These are phyloP conservation scores for Exephanes ischioxanthus DNA, from an alignment of 2,888 invertebrate genomes.

Conservation along the genomic window DNA sequence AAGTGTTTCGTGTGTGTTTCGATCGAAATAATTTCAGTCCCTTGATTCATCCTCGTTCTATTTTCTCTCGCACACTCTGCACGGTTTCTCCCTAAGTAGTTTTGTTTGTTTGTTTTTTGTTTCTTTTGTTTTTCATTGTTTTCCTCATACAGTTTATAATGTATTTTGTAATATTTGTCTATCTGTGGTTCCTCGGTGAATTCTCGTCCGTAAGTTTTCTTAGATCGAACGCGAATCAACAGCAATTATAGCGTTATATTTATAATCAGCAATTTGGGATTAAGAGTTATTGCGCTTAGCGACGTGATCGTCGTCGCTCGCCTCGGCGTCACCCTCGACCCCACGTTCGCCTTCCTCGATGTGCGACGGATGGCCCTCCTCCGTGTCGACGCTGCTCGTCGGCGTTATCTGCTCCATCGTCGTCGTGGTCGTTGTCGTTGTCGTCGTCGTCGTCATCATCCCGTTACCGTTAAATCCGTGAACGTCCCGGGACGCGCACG, in stretches of 20 bases:
- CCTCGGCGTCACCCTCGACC: slow-evolving; percentile 87
- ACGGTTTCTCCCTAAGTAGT: slow-evolving; percentile 19
- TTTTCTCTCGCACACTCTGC: slow-evolving; percentile 33
- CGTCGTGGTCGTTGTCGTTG: slow-evolving; percentile 74
- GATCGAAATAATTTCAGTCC: slow-evolving; percentile 48
- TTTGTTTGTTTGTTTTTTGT: slow-evolving; percentile 5
- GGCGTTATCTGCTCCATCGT: slow-evolving; percentile 86
- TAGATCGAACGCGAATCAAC: slow-evolving; percentile 43
- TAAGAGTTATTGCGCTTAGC: slow-evolving; percentile 72
- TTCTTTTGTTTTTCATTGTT: not conserved
- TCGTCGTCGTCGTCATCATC: slow-evolving; percentile 84
- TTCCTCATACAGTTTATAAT: slow-evolving; percentile 29
- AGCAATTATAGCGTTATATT: slow-evolving; percentile 51
- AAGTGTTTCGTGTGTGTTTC: slow-evolving; percentile 22
- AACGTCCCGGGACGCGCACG: slow-evolving; percentile 82
- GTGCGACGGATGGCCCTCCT: slow-evolving; percentile 86
- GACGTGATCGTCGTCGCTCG: slow-evolving; percentile 85
- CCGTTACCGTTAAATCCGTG: slow-evolving; percentile 63
- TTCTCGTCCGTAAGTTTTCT: slow-evolving; percentile 29
- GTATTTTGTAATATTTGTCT: slow-evolving; percentile 51
- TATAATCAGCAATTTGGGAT: slow-evolving; percentile 51
- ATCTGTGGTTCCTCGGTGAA: slow-evolving; percentile 43
- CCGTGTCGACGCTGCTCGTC: slow-evolving; percentile 87
- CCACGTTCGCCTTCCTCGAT: slow-evolving; percentile 87
- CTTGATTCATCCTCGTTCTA: slow-evolving; percentile 6